Percentiles rank a stretch among this genome's conserved stretches.
Evolutionary conservation across 2,797 vertebrate species (phyloP).

Genomic region (Sebastes aleutianus): DNA sequence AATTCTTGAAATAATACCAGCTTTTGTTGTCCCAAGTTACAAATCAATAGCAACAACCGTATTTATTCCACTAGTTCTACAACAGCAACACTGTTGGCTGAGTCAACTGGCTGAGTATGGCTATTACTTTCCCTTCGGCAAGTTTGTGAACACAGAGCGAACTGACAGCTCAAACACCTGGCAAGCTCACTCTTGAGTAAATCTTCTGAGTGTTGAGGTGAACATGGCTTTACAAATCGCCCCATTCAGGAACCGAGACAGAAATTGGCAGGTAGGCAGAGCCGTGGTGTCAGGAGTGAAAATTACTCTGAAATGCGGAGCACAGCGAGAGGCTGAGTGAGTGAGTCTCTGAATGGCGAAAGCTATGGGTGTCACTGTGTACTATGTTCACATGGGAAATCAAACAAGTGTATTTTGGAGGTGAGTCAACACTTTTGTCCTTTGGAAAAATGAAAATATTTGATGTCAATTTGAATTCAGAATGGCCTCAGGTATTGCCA

Average conservation of each 20-base stretch:
- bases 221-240: constrained; percentile 80
- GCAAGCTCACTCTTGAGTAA: constrained; percentile 74
- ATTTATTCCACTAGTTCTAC: constrained; percentile 22
- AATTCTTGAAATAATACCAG: constrained; percentile 7
- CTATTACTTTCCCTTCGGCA: constrained; percentile 72
- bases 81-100: constrained; percentile 41
- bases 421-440: constrained; percentile 66
- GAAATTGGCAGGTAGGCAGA: constrained; percentile 82
- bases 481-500: constrained; percentile 26
- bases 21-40: constrained; percentile 9
- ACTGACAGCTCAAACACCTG: constrained; percentile 77
- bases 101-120: constrained; percentile 56
- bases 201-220: constrained; percentile 77
- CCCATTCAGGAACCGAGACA: constrained; percentile 75
- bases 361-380: constrained; percentile 67
- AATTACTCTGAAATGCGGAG: constrained; percentile 78
- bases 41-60: constrained; percentile 23
- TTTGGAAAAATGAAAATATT: constrained; percentile 68
- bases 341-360: constrained; percentile 69
- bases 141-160: constrained; percentile 70
- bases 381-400: constrained; percentile 68
- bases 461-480: constrained; percentile 53
- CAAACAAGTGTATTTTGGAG: constrained; percentile 74
- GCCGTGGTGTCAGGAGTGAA: constrained; percentile 74
- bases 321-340: constrained; percentile 65